phyloP scores from a whole-genome alignment of 2,888 invertebrate species.

The Nipponacmea schrenckii region DNA sequence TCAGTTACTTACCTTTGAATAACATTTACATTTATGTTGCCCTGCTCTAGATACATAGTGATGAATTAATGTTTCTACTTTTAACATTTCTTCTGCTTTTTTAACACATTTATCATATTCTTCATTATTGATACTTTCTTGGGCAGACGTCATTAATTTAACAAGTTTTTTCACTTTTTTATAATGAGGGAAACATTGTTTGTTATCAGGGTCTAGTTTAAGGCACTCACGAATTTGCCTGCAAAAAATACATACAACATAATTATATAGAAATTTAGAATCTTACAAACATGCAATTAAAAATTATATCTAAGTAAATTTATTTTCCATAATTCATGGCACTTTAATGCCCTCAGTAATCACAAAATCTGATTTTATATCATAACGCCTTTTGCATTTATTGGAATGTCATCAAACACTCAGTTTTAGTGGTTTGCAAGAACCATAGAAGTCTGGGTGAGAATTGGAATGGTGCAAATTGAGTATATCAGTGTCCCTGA shows the following conservation, averaged over 20 bases:
- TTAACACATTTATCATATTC: conserved; percentile 63
- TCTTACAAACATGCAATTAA: not conserved
- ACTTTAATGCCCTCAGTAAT: not conserved
- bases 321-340: not conserved
- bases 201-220: conserved; percentile 96
- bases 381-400: no score
- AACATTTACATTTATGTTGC: conserved; percentile 84
- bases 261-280: not conserved
- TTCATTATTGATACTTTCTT: conserved; percentile 68
- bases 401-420: no score
- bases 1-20: conserved; percentile 65
- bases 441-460: no score
- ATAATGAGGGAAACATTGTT: conserved; percentile 93
- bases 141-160: conserved; percentile 72
- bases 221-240: conserved; percentile 95
- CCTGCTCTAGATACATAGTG: conserved; percentile 73
- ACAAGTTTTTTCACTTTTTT: conserved; percentile 94
- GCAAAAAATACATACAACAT: conserved; percentile 37
- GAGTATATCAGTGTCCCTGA: no score
- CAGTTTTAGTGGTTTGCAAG: no score
- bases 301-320: not conserved
- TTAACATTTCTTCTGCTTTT: conserved; percentile 74
- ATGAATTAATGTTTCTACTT: conserved; percentile 77
- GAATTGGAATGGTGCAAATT: not conserved
- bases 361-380: no score